Conservation (phyloP, 2,888 invertebrate species). For the Seira ritae region DNA sequence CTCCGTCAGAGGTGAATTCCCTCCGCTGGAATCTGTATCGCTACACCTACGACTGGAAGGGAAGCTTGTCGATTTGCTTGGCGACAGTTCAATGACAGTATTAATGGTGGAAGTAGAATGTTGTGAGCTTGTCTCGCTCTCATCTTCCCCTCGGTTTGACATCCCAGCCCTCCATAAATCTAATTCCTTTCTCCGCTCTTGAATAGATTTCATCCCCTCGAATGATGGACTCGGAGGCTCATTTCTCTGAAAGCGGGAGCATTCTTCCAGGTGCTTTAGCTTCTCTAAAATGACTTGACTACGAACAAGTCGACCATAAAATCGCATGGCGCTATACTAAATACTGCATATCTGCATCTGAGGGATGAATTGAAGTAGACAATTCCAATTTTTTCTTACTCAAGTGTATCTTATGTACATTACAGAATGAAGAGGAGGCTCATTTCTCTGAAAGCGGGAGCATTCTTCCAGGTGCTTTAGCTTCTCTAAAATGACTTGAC, state of each 20-base stretch:
- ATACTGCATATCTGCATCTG: no score
- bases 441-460: conserved; percentile 73
- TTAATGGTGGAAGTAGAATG: conserved; percentile 76
- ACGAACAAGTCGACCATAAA: no score
- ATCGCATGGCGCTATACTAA: no score
- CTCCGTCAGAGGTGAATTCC: conserved; percentile 71
- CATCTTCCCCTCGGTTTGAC: conserved; percentile 72
- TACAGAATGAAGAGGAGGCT: no score
- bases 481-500: conserved; percentile 74
- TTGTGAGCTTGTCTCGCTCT: conserved; percentile 76
- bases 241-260: conserved; percentile 73
- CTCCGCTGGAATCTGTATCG: conserved; percentile 71
- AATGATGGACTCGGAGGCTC: conserved; percentile 73
- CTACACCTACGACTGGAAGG: conserved; percentile 70
- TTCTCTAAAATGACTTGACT: conserved; percentile 74
- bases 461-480: conserved; percentile 75
- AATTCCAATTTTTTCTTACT: no score
- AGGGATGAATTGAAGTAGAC: no score
- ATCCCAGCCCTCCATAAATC: conserved; percentile 74
- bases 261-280: conserved; percentile 75
- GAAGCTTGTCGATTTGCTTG: conserved; percentile 71
- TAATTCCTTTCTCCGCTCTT: conserved; percentile 75
- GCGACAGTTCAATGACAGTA: conserved; percentile 75
- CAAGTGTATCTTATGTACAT: no score
- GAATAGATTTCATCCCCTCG: conserved; percentile 75